A percentile compares a stretch with the other conserved stretches of the same genome.
Evolutionary conservation across 2,797 vertebrate genomes (phyloP).

Genomic region (Brachyrhaphis roseni): DNA sequence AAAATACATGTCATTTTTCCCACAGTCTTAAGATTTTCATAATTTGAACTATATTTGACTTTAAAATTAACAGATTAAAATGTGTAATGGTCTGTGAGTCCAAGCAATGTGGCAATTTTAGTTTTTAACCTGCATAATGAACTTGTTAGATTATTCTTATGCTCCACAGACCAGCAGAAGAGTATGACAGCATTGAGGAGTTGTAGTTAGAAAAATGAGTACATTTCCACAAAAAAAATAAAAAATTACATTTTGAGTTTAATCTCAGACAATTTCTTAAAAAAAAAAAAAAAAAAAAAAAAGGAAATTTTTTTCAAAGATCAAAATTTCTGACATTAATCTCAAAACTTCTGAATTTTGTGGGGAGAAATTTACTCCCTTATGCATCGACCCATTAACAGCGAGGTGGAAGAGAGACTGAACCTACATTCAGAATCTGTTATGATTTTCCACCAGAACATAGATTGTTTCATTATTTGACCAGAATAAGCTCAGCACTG

Average conservation of each 20-base stretch:
- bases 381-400: no score
- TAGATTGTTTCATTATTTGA: background rate
- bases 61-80: background rate
- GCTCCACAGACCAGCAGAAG: background rate
- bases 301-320: no score
- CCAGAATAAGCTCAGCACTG: background rate
- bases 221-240: no score
- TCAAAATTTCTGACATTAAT: no score
- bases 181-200: background rate
- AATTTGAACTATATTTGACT: background rate
- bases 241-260: no score
- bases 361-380: no score
- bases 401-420: no score
- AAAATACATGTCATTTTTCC: background rate
- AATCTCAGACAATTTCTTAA: no score
- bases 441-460: background rate
- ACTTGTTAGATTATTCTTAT: background rate
- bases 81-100: background rate
- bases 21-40: background rate
- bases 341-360: no score
- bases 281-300: no score
- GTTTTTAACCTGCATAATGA: background rate
- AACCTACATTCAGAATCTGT: background rate
- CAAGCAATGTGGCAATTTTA: background rate
- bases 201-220: no score